Base-by-base conservation (phyloP, 2,113 vertebrate genomes). In the Vidua macroura region DNA sequence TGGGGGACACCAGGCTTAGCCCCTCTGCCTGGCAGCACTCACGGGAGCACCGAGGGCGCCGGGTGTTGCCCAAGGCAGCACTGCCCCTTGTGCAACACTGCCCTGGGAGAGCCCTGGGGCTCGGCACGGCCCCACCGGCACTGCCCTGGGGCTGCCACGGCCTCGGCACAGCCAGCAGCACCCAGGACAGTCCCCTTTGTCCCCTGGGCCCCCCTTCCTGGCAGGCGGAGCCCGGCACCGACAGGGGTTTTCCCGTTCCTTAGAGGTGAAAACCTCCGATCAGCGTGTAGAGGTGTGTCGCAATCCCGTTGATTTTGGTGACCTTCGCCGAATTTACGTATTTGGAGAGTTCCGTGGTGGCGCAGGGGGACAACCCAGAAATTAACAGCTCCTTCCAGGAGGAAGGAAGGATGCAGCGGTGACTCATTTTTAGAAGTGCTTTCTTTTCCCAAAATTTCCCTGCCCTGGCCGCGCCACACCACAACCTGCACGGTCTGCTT, bases 241-340 rank as follows among this genome's bases (percentile, higher is more conserved):
- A 5, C 0, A 4, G 11, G 15, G 22, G 9, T 30, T 70, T 51
- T 13, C 21, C 56, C 25, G 2, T 10, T 31, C 30, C 8, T 3
- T 4, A 3, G 25, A 37, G 33, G 15, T 1, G 4, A 15, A 11
- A 0, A 2, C 1, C 5, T 20, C 7, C 5, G 4, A 30, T 43
- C 73, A 21, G 72, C 8, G 21, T 10, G 49, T 4, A 4, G n/a
- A 37, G 60, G 6, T 0, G 22, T 6, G 9, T 15, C 13, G 46
- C 63, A 30, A 63, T 11, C n/a, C 3, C 7, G 7, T 2, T 39
- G 72, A 2, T 31, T 74, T 35, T 19, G 76, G 60, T 8, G 60
- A 46, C 27, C 20, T 11, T 64, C 1, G 1, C 48, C 2, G 1
- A 39, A 37, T 51, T 68, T 28, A 46, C 7, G 6, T 20, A 7